Evolutionary conservation across 2,888 invertebrate species (phyloP).

Genomic region (Marasmarcha lunaedactyla): DNA sequence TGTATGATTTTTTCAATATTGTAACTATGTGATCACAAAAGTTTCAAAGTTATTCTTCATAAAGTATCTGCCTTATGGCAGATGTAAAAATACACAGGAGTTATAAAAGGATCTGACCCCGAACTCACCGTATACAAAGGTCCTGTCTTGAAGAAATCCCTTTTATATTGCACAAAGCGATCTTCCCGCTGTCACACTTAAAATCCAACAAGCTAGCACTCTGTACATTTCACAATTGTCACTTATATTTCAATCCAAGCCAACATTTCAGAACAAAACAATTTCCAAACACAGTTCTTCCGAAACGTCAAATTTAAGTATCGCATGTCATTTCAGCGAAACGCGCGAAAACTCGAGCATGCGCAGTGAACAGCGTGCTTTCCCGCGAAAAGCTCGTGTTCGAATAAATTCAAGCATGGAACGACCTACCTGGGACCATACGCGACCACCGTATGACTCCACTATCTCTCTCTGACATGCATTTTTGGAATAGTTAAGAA

Average conservation of each 20-base stretch:
- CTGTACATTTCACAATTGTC: constrained; percentile 12
- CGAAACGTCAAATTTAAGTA: constrained; percentile 2
- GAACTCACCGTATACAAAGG: constrained; percentile 44
- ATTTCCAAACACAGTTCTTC: background rate
- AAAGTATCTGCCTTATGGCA: no score
- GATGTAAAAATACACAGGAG: no score
- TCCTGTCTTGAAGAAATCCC: constrained; percentile 44
- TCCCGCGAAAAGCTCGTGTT: constrained; percentile 61
- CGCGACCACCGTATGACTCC: constrained; percentile 38
- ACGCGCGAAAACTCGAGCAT: constrained; percentile 22
- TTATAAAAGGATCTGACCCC: no score
- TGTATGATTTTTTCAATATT: no score
- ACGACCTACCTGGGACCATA: constrained; percentile 46
- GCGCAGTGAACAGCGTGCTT: constrained; percentile 45
- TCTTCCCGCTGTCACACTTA: constrained; percentile 28
- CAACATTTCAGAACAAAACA: background rate
- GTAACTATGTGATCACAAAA: no score
- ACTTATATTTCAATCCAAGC: constrained; percentile 6
- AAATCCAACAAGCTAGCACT: constrained; percentile 32
- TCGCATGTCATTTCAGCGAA: constrained; percentile 5
- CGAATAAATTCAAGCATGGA: constrained; percentile 47
- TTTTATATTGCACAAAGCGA: constrained; percentile 42
- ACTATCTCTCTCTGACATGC: constrained; percentile 26
- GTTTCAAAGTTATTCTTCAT: no score
- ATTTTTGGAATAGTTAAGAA: constrained; percentile 12